A percentile compares a stretch with the other conserved stretches of the same genome.
These are phyloP conservation scores for Artemisiospiza belli DNA, from an alignment of 2,113 vertebrate species.

Conservation along the genomic window DNA sequence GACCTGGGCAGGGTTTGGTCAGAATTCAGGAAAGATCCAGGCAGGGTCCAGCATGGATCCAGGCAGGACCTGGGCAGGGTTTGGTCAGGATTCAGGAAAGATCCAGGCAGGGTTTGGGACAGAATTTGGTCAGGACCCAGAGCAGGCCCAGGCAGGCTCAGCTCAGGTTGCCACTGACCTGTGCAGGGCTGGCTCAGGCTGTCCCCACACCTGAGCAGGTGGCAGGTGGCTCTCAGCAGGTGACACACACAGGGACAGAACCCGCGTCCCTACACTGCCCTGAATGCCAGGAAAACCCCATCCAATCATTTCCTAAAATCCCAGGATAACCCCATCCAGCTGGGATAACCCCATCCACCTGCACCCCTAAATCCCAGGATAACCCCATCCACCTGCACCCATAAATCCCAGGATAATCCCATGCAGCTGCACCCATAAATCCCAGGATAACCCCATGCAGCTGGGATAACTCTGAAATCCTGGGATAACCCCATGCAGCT, in stretches of 20 bases:
- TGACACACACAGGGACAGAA: not conserved
- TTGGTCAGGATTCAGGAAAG: too few relatives aligned
- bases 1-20: too few relatives aligned
- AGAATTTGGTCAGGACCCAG: not conserved
- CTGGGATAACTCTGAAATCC: not conserved
- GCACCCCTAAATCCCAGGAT: too few relatives aligned
- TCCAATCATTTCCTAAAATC: not conserved
- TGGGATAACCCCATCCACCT: not conserved
- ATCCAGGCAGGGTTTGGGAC: too few relatives aligned
- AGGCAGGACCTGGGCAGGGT: too few relatives aligned
- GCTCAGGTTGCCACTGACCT: too few relatives aligned
- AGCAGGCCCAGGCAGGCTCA: too few relatives aligned
- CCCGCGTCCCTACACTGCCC: not conserved
- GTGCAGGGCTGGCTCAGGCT: not conserved
- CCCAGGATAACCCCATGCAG: too few relatives aligned
- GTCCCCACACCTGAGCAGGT: not conserved
- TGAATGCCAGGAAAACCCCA: not conserved
- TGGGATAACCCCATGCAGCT: not conserved
- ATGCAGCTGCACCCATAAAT: not conserved
- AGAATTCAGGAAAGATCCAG: not conserved
- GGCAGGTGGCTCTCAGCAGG: not conserved
- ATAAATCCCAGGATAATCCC: not conserved
- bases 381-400: not conserved
- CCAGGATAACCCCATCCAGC: not conserved
- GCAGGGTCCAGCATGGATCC: too few relatives aligned